Conservation (phyloP, 1,140 invertebrate genomes). For the Drosophila ironensis region DNA sequence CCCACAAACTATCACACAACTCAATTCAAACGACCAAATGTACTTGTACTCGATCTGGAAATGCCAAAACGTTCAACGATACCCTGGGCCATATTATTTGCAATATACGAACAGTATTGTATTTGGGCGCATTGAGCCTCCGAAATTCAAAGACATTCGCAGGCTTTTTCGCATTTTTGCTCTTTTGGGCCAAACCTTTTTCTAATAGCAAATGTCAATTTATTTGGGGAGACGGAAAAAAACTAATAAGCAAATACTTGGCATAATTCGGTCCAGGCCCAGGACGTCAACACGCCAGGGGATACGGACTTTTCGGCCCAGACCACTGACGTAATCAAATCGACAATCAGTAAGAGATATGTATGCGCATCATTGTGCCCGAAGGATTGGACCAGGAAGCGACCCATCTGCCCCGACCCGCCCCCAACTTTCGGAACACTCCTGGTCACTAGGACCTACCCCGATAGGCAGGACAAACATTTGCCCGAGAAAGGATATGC, state of each 20-base stretch:
- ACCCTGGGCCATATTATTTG: slow-evolving; percentile 24
- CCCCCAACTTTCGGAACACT: background rate
- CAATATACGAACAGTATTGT: slow-evolving; percentile 12
- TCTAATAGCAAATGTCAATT: slow-evolving; percentile 72
- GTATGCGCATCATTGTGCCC: slow-evolving; percentile 63
- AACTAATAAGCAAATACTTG: slow-evolving; percentile 77
- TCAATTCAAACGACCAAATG: slow-evolving; percentile 28
- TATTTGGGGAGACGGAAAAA: slow-evolving; percentile 47
- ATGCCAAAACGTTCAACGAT: slow-evolving; percentile 36
- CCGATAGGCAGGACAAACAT: slow-evolving; percentile 17
- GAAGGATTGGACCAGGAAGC: slow-evolving; percentile 38
- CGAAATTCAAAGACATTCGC: slow-evolving; percentile 37
- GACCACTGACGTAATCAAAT: slow-evolving; percentile 76
- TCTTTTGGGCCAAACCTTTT: slow-evolving; percentile 72
- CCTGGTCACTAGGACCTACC: background rate
- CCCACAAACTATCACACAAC: slow-evolving; percentile 31
- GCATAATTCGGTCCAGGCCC: slow-evolving; percentile 60
- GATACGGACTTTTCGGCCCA: slow-evolving; percentile 29
- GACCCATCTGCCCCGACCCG: background rate
- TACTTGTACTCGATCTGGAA: slow-evolving; percentile 17
- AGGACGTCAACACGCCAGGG: slow-evolving; percentile 55
- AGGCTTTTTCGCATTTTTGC: slow-evolving; percentile 61
- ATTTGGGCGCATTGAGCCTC: background rate
- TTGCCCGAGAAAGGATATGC: slow-evolving; percentile 30
- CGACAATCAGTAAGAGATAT: slow-evolving; percentile 70